Evolutionary conservation across 2,797 vertebrate genomes (phyloP), one percentile per base, ranked within the genome.

Genomic region (Melanogrammus aeglefinus): DNA sequence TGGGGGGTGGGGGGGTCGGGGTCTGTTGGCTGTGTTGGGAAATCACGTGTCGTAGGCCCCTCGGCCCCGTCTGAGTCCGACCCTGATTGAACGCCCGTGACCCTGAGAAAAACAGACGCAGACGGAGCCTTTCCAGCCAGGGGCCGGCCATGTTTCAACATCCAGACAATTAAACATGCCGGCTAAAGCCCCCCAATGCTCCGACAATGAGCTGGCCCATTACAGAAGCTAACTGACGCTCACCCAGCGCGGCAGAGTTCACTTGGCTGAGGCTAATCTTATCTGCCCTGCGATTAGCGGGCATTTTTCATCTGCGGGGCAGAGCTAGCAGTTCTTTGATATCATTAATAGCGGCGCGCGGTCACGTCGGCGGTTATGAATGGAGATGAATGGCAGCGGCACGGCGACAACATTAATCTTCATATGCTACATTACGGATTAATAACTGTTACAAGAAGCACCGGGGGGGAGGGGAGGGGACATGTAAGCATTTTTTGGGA

Each of bases 201-300:
- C 66, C 66, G 2, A 70, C 10, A 29, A 70, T 27, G 66, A 57
- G 21, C 51, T n/a, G 51, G 51, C 18, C 51, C 51, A 21, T 57
- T 57, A 57, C 51, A 70, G 66, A 70, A 29, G n/a, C 66, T 31
- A 13, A 70, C 24, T 24, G 66, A 27, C 66, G 72, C 86, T 85
- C 79, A 79, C 41, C 85, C 87, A 88, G 85, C 74, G 84, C 84
- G 31, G 75, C 33, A 76, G 80, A 73, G 88, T 86, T 86, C 87
- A 88, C 87, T 81, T 0, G 75, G 81, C 81, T 82, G 84, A 84
- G 81, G 87, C 88, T 92, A 92, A 93, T 94, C 90, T 91, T 83
- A 91, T 92, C 90, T 86, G 89, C 93, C 92, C 81, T 73, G 79
- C 88, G 94, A 92, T 92, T 92, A 91, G 88, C 81, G 47, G 47